Evolutionary conservation across 2,888 invertebrate genomes (phyloP), one percentile per base, ranked within the genome.

Genomic region (Latheticus oryzae): DNA sequence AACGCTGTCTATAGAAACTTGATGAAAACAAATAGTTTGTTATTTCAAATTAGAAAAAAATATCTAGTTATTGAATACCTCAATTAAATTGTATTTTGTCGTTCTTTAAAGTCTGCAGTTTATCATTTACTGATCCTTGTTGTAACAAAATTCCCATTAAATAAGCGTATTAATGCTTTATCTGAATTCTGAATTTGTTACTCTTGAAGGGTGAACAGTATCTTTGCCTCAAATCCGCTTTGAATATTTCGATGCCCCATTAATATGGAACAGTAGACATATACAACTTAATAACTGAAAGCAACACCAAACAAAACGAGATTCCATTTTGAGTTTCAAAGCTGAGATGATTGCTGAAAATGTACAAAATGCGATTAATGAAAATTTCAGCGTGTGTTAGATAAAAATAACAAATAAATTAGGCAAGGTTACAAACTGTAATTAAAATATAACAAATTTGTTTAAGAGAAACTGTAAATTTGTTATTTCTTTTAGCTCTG

Each of bases 181-280:
- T 28, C 11, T 30, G 45, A 45, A 45, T 45, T 28, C 11, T 30
- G 45, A 45, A 45, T 45, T 45, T 45, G 45, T 30, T 45, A 17
- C 32, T 17, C 9, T 16, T n/a, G 19, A 30, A 16, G 30, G 19
- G 28, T 19, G 42, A 42, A 24, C 13, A 23, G 24, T 26, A 45
- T 45, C 45, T 45, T 32, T 12, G 2, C 35, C 16, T 17, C 45
- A 45, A 45, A 45, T 32, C 45, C 45, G 28, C 45, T 45, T 45
- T 45, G 45, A 45, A 45, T 45, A 45, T 45, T 45, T 45, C 45
- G 45, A 45, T 45, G 45, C 17, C 32, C 30, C 30, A 45, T 45
- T 45, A 45, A 45, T 45, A 45, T 45, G 45, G 30, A 45, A 45
- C 45, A 45, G 45, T 24, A 40, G 40, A 13, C 21, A 38, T 16